These are phyloP conservation scores for Tetragnatha versicolor DNA, from an alignment of 1,140 invertebrate genomes.

Conservation along the genomic window DNA sequence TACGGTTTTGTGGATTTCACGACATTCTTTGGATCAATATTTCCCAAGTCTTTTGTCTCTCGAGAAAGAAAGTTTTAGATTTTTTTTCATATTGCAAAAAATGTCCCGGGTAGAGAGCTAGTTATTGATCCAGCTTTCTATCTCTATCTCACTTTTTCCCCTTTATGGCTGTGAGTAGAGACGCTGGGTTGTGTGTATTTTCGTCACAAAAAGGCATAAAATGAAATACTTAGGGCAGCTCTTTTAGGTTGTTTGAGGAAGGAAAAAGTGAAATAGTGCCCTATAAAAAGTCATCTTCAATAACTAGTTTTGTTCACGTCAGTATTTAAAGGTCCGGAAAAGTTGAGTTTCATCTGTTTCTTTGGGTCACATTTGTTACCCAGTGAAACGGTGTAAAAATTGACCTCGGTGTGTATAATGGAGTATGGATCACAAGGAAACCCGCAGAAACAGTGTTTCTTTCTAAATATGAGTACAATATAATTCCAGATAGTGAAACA, in stretches of 20 bases:
- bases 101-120: conserved; percentile 3
- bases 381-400: no score
- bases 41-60: conserved; percentile 23
- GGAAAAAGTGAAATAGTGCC: conserved; percentile 1
- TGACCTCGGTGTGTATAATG: no score
- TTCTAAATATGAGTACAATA: no score
- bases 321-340: no score
- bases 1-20: neutral
- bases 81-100: neutral
- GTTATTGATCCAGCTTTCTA: conserved; percentile 32
- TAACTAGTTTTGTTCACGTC: conserved; percentile 11
- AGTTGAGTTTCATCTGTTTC: no score
- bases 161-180: conserved; percentile 6
- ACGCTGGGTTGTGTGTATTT: neutral
- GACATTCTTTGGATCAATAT: conserved; percentile 10
- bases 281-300: neutral
- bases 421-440: no score
- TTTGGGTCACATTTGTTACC: no score
- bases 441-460: no score
- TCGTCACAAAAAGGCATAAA: conserved; percentile 19
- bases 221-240: conserved; percentile 17
- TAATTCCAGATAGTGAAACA: no score
- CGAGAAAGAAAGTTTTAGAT: neutral
- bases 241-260: conserved; percentile 18
- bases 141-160: neutral